A percentile compares a stretch with the other conserved stretches of the same genome.
Evolutionary conservation across 2,888 invertebrate genomes (phyloP).

Genomic region (Rhaphigaster nebulosa): DNA sequence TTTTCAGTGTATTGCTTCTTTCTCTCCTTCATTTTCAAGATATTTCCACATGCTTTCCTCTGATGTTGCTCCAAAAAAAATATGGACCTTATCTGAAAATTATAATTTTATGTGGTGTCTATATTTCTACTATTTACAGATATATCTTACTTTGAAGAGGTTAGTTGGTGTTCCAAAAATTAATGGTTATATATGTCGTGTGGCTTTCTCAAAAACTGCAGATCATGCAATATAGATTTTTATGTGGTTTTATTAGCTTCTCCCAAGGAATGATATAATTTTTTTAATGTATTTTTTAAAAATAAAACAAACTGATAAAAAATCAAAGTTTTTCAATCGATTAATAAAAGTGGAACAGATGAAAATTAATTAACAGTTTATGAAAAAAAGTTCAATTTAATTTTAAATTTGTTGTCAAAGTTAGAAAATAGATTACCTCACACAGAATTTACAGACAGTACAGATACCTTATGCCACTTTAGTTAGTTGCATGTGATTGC

Average conservation of each 20-base stretch:
- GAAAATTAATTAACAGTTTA: too few species aligned
- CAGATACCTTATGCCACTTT: not conserved
- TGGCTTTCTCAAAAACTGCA: not conserved
- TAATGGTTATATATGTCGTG: not conserved
- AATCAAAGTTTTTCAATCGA: not conserved
- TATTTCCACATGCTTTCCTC: not conserved
- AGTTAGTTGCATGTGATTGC: not conserved
- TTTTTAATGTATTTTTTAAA: too few species aligned
- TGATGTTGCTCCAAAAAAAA: constrained; percentile 29
- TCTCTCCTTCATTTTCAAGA: constrained; percentile 16
- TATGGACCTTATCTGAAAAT: constrained; percentile 34
- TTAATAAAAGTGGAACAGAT: not conserved
- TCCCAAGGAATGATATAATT: not conserved
- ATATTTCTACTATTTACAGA: constrained; percentile 23
- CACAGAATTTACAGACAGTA: not conserved
- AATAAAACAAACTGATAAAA: not conserved
- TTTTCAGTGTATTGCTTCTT: constrained; percentile 34
- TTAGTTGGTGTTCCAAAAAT: not conserved
- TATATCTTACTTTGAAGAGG: constrained; percentile 17
- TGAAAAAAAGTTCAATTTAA: not conserved
- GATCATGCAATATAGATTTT: not conserved
- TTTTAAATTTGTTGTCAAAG: not conserved
- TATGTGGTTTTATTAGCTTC: not conserved
- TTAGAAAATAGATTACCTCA: not conserved
- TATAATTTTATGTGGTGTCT: constrained; percentile 20